These are phyloP conservation scores for Falco naumanni DNA, from an alignment of 2,797 vertebrate species.

Conservation along the genomic window DNA sequence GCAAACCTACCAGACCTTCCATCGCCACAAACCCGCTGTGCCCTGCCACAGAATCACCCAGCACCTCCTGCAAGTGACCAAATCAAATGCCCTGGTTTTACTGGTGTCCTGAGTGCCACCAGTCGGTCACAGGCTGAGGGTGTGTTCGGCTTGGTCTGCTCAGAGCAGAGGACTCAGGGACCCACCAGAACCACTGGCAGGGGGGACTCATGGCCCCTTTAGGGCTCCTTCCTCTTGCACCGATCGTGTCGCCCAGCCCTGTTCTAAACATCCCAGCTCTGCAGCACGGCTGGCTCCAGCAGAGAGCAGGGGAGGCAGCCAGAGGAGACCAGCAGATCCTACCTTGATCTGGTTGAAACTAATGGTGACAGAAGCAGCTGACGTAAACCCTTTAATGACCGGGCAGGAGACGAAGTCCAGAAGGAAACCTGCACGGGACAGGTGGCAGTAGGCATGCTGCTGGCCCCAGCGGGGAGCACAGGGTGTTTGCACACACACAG, in stretches of 20 bases:
- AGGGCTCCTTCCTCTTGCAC: not conserved
- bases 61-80: not conserved
- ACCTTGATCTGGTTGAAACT: slow-evolving; percentile 95
- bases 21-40: rapidly evolving
- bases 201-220: not conserved
- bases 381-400: slow-evolving; percentile 95
- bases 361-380: slow-evolving; percentile 90
- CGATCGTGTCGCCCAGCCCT: rapidly evolving
- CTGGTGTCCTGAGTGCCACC: not conserved
- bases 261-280: not conserved
- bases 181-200: not conserved
- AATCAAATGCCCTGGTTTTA: not conserved
- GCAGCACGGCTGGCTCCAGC: rapidly evolving
- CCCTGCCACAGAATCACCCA: not conserved
- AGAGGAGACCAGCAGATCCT: not conserved
- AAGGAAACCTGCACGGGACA: slow-evolving; percentile 84
- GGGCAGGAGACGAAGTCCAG: slow-evolving; percentile 95
- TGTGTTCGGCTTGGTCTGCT: not conserved
- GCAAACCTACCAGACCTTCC: not conserved
- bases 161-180: not conserved
- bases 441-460: not conserved
- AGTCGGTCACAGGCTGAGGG: not conserved
- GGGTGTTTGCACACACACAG: not conserved
- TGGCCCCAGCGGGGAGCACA: not conserved
- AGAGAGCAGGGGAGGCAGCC: rapidly evolving